Conservation (phyloP, 2,888 invertebrate species). For the Phorcus lineatus region DNA sequence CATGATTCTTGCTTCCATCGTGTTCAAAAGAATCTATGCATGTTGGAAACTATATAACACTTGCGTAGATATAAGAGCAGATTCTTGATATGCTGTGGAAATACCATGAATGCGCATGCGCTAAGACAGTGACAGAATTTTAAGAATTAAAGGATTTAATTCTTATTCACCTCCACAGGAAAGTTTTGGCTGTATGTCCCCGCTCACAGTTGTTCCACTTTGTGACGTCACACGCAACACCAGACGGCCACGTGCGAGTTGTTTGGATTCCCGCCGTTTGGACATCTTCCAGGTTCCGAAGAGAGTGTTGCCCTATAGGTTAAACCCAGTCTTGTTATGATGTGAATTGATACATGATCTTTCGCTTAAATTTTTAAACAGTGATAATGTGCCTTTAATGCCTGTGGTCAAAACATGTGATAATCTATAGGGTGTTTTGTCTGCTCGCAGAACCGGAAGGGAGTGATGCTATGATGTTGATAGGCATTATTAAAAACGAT, state of each 20-base stretch:
- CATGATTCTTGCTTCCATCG: no score
- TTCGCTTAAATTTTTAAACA: background rate
- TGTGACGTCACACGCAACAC: constrained; percentile 55
- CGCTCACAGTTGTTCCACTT: constrained; percentile 51
- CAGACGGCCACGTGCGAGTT: constrained; percentile 57
- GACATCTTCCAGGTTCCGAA: constrained; percentile 46
- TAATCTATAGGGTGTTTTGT: no score
- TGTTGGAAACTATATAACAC: no score
- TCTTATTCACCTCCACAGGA: constrained; percentile 47
- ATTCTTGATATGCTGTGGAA: no score
- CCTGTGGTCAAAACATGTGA: background rate
- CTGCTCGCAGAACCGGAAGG: no score
- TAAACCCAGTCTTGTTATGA: background rate
- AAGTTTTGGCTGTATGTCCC: constrained; percentile 50
- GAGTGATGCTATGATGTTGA: no score
- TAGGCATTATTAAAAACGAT: no score
- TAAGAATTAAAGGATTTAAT: no score
- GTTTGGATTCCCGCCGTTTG: constrained; percentile 53
- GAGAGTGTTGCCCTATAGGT: constrained; percentile 37
- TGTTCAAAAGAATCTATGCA: no score
- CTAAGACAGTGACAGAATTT: no score
- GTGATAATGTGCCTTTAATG: background rate
- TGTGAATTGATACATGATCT: background rate
- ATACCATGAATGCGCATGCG: no score
- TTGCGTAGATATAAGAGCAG: no score